Evolutionary conservation across 2,888 invertebrate genomes (phyloP), one percentile per base, ranked within the genome.

Genomic region (Spilosoma lubricipeda): DNA sequence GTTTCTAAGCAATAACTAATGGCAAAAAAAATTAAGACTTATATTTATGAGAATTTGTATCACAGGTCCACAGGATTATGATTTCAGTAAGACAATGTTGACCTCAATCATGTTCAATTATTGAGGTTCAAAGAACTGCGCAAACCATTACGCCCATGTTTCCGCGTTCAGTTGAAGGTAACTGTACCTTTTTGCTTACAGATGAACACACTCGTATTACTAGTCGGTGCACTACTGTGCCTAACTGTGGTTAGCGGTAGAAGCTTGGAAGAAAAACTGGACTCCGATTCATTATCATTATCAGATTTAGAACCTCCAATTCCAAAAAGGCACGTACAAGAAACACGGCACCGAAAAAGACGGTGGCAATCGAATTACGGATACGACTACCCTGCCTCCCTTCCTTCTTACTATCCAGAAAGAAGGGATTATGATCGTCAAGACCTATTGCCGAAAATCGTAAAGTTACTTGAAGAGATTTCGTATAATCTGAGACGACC

Each of bases 381-480:
- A 42, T 92, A 90, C 76, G 91, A 91, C 33, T 91, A 91, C 71
- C 86, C 89, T 23, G 80, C 86, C 4, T 90, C 90, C 3, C 78
- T 76, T 33, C 85, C 86, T 68, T 27, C 70, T 39, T 89, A 88
- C 78, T 90, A 91, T 73, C 82, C 88, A 3, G 90, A 93, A 1
- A 85, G 91, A 77, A 88, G 91, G 73, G 91, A 93, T 0, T 87
- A 87, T 69, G 88, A 88, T 30, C 89, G 89, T 67, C 90, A 91
- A 73, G 92, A 93, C 9, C 72, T 88, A 1, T 76, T 93, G 8
- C 86, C 88, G 1, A 88, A 91, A 73, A 93, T 95, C 70, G 84
- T 89, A 20, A 90, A 86, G 72, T 77, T 92, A 42, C 84, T 94
- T 30, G 92, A 94, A 71, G 94, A 95, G 67, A 89, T 95, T 74